phyloP scores from a whole-genome alignment of 2,113 vertebrate species.

The Sterrhoptilus dennistouni region DNA sequence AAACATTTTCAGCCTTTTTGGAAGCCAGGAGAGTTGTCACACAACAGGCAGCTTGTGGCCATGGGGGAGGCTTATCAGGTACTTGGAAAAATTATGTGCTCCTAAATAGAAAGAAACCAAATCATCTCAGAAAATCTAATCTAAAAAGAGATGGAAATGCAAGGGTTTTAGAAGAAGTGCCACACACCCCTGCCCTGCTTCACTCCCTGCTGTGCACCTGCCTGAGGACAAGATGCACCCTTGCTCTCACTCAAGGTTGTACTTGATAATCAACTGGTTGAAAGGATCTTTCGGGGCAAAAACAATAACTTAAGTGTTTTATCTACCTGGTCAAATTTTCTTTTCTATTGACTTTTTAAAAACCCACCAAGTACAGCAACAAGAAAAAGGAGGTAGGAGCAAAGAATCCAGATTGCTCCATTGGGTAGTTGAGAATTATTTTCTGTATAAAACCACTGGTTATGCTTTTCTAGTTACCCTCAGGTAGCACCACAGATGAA shows the following conservation, averaged over 20 bases:
- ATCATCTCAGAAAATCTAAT: neutral
- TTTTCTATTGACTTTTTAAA: neutral
- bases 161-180: neutral
- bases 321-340: neutral
- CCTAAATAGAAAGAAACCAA: neutral
- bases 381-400: neutral
- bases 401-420: neutral
- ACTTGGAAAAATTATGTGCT: neutral
- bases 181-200: neutral
- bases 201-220: neutral
- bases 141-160: neutral
- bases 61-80: neutral
- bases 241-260: neutral
- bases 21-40: neutral
- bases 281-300: neutral
- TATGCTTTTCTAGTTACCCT: neutral
- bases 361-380: accelerated
- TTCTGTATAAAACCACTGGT: neutral
- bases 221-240: neutral
- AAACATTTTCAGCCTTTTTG: neutral
- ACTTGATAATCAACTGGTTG: neutral
- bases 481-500: neutral
- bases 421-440: neutral
- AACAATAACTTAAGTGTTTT: neutral
- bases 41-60: neutral